Base-by-base conservation (phyloP, 92 coral and sea anemone species). In the Anthopleura xanthogrammica region DNA sequence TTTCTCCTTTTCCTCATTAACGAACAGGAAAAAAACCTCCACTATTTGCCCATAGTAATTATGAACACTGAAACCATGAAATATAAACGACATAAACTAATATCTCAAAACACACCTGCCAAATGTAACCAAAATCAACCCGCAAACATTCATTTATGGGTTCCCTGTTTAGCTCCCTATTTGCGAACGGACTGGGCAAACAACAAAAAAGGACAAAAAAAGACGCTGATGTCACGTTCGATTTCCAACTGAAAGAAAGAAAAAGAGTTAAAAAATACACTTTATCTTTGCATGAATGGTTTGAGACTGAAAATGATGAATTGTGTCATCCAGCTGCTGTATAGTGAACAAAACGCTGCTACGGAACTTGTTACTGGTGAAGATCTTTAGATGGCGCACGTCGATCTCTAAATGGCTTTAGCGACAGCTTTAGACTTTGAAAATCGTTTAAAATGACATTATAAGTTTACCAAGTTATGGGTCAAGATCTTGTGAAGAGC, bases 401-500 rank as follows among this genome's bases (percentile, higher is more conserved):
- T 12, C 11, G 40, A 62, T 62, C 24, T 62, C 12, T 29, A 6
- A 68, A 68, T 68, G 60, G 54, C 75, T 48, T 58, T 36, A 74
- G 52, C 56, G 16, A 29, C 74, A 68, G 43, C 74, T 62, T 19
- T 5, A 19, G 29, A 19, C 74, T n/a, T 62, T 62, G 20, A 56
- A 76, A 24, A 72, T 48, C 64, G 72, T 78, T 79, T 29, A 72
- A 85, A 85, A 56, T n/a, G 46, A 50, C 81, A 54, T 79, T 41
- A 6, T 23, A 58, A 71, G 58, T 84, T 77, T 48, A 85, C 29
- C 22, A 76, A 52, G 83, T 17, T 39, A 88, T 90, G 93, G 93
- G 93, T 50, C 93, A 90, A 42, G 93, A 90, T 79, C 85, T 87
- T 14, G 75, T 83, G 13, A 90, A 85, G 78, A 83, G 80, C n/a